Percentiles rank a stretch among this genome's conserved stretches.
Conservation (phyloP, 2,888 invertebrate species). For the Drosophila bunnanda region DNA sequence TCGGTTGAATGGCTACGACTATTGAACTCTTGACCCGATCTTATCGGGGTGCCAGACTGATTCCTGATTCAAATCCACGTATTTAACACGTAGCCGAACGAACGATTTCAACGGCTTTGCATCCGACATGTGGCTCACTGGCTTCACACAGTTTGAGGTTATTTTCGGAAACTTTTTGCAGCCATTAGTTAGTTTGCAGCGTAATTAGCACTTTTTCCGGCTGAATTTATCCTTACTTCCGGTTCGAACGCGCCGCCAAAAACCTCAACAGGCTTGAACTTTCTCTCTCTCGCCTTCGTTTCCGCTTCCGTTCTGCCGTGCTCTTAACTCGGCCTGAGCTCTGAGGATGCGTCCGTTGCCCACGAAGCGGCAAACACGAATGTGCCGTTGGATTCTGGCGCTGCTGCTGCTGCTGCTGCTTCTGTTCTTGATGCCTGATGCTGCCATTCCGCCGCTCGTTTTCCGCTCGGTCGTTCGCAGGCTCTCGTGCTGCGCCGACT, state of each 20-base stretch:
- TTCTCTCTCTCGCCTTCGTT: constrained; percentile 24
- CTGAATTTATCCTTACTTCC: constrained; percentile 73
- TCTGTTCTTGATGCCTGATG: constrained; percentile 36
- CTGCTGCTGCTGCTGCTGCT: constrained; percentile 29
- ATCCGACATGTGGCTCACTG: constrained; percentile 24
- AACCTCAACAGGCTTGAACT: constrained; percentile 35
- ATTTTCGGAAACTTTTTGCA: constrained; percentile 28
- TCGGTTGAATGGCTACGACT: constrained; percentile 31
- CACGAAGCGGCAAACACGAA: constrained; percentile 72
- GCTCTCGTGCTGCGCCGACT: constrained; percentile 55
- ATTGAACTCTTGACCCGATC: constrained; percentile 46
- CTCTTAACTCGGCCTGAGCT: constrained; percentile 32
- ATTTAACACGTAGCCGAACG: constrained; percentile 39
- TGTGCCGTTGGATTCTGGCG: constrained; percentile 49
- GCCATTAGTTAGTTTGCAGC: constrained; percentile 6
- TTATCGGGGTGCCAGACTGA: constrained; percentile 35
- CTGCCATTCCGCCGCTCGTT: constrained; percentile 36
- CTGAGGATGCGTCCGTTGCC: constrained; percentile 65
- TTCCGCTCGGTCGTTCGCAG: constrained; percentile 47
- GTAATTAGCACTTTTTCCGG: constrained; percentile 37
- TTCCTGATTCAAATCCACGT: constrained; percentile 11
- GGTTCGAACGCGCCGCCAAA: constrained; percentile 53
- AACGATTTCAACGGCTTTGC: constrained; percentile 12
- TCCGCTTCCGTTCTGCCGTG: constrained; percentile 27
- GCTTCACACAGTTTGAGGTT: constrained; percentile 42